These are phyloP conservation scores for Labeo catla DNA, from an alignment of 2,113 vertebrate genomes.

Conservation along the genomic window DNA sequence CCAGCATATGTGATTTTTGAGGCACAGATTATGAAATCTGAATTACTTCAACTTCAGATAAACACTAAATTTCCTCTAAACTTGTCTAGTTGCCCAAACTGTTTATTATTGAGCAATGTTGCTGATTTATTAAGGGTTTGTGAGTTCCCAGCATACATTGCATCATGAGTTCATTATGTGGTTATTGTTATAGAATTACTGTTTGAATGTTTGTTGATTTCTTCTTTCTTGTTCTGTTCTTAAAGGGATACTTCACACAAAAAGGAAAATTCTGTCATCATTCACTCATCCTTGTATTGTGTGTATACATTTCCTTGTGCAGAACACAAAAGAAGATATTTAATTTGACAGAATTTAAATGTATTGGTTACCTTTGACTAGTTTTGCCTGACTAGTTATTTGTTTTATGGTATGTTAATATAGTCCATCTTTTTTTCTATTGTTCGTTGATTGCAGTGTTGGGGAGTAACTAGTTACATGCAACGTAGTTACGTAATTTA, in stretches of 20 bases:
- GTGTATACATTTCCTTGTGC: background rate
- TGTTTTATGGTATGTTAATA: background rate
- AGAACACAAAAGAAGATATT: background rate
- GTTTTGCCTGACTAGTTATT: background rate
- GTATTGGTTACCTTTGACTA: too few species aligned
- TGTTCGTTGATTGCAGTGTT: background rate
- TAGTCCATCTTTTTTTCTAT: background rate
- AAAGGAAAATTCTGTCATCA: too few species aligned
- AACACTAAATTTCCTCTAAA: background rate
- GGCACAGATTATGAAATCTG: background rate
- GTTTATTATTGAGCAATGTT: background rate
- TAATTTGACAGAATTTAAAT: background rate
- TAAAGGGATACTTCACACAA: too few species aligned
- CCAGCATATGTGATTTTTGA: background rate
- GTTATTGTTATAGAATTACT: background rate
- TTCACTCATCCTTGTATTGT: too few species aligned
- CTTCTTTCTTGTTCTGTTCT: background rate
- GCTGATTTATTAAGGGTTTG: background rate
- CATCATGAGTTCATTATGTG: background rate
- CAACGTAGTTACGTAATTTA: too few species aligned
- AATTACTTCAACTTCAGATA: background rate
- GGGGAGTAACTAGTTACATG: too few species aligned
- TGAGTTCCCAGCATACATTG: background rate
- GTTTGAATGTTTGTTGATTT: background rate
- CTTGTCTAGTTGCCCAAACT: background rate